These are phyloP conservation scores for Alethe diademata DNA, from an alignment of 2,113 vertebrate genomes.

Conservation along the genomic window DNA sequence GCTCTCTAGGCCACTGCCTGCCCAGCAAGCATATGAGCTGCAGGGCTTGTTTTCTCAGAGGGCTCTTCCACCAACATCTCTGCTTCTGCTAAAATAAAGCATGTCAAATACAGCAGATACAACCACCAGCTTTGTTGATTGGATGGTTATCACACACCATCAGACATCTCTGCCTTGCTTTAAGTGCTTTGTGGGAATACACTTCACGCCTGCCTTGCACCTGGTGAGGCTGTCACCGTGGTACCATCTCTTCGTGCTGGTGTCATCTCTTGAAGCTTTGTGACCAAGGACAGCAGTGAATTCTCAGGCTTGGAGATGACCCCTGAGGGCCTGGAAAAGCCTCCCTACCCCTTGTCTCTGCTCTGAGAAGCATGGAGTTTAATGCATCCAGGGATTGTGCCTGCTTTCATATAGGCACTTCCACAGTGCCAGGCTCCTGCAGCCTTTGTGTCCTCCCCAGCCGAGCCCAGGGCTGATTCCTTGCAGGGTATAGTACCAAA, in stretches of 20 bases:
- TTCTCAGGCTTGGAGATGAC: fast-evolving
- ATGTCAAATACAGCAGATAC: neutral
- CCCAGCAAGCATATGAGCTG: fast-evolving
- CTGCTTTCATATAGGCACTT: fast-evolving
- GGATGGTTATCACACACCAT: too few relatives aligned
- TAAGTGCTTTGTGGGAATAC: neutral
- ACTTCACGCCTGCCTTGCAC: fast-evolving
- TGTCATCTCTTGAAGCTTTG: neutral
- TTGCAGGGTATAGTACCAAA: fast-evolving
- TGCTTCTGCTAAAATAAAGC: neutral
- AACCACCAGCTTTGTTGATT: neutral
- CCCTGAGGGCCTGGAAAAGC: neutral
- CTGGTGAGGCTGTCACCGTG: neutral
- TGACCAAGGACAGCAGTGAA: neutral
- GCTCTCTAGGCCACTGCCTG: neutral
- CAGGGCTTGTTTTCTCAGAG: neutral
- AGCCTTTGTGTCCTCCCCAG: fast-evolving
- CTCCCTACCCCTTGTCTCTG: neutral
- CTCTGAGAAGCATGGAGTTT: neutral
- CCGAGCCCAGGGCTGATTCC: fast-evolving
- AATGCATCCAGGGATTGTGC: neutral
- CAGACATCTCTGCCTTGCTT: neutral
- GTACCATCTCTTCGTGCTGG: neutral
- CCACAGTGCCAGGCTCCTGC: fast-evolving
- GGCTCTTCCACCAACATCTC: neutral